phyloP scores from a whole-genome alignment of 2,113 vertebrate genomes.

The Eira barbara region DNA sequence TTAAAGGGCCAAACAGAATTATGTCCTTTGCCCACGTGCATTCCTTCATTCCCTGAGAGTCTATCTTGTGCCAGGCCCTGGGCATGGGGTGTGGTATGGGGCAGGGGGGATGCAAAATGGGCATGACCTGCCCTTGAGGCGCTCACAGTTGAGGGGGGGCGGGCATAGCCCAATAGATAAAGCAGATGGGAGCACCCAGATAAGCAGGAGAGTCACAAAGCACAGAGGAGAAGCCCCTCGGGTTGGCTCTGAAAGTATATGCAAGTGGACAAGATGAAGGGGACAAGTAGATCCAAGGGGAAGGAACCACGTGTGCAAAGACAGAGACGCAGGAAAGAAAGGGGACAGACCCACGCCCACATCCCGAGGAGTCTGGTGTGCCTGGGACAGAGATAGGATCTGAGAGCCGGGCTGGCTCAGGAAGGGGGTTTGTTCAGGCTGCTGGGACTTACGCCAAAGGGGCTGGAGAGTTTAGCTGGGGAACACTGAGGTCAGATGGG shows the following conservation, averaged over 20 bases:
- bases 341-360: too few relatives aligned
- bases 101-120: not conserved
- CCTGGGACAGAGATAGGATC: not conserved
- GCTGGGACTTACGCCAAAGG: not conserved
- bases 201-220: not conserved
- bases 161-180: not conserved
- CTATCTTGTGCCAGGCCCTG: not conserved
- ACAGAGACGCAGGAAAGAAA: not conserved
- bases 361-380: accelerated
- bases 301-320: not conserved
- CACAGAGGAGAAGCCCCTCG: not conserved
- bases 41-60: not conserved
- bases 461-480: not conserved
- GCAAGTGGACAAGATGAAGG: not conserved
- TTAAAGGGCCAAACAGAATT: not conserved
- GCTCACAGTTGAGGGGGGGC: not conserved
- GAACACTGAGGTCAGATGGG: too few relatives aligned
- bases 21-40: too few relatives aligned
- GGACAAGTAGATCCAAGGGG: not conserved
- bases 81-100: not conserved
- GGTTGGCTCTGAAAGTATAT: not conserved
- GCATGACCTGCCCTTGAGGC: not conserved
- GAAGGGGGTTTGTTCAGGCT: not conserved
- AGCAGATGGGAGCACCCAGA: accelerated
- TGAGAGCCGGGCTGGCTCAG: not conserved